Evolutionary conservation across 1,140 invertebrate species (phyloP), one percentile per base, ranked within the genome.

Genomic region (Sminthurides bifidus): DNA sequence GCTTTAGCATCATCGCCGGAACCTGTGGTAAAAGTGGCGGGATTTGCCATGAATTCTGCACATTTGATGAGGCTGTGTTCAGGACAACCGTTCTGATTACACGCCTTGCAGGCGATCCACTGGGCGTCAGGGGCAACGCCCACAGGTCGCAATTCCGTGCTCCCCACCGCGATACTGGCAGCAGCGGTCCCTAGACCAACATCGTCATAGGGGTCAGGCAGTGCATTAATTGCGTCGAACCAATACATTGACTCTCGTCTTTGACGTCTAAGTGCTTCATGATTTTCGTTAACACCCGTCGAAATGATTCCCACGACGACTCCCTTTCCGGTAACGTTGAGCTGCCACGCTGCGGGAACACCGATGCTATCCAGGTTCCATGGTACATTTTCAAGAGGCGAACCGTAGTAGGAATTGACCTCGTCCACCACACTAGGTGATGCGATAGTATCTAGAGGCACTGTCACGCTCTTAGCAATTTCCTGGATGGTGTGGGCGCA

Each of bases 61-160:
- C 53, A 55, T 10, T 17, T 1, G 2, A 23, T 33, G 1, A 55
- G 33, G 29, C 30, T 24, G 4, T 6, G 2, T 30, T 31, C 21
- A 21, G 0, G 0, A n/a, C 37, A 41, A 10, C 31, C n/a, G 6
- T 14, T 3, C 5, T 15, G 5, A 1, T 14, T 21, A 10, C 53
- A 55, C 2, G 30, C 53, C 19, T 35, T 46, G 30, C 53, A 55
- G 14, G 43, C 44, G 5, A 55, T 55, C 53, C 53, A 55, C 5
- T 19, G 23, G 0, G 53, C 53, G 4, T 12, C 53, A 12, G 53
- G 53, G 14, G 53, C 53, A 1, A 55, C 53, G 10, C 53, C 53
- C 3, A 15, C 3, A n/a, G n/a, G n/a, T n/a, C n/a, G n/a, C n/a
- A n/a, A n/a, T n/a, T n/a, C n/a, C 1, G 26, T 29, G 0, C 15